Conservation (phyloP, 2,888 invertebrate species). For the Lasioglossum leucozonium region DNA sequence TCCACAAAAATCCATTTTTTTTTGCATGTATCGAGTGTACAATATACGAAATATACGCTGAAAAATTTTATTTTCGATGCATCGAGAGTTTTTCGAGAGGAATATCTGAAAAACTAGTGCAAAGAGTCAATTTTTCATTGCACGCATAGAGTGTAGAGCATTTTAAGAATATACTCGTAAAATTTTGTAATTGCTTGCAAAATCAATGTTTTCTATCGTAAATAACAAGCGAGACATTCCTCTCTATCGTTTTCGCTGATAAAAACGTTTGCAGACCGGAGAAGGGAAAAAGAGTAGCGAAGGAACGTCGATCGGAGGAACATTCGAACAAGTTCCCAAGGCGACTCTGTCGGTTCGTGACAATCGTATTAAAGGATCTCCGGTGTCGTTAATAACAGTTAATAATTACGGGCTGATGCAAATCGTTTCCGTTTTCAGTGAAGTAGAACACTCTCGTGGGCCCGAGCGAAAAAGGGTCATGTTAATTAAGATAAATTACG, state of each 20-base stretch:
- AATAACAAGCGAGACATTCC: no score
- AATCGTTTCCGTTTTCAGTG: neutral
- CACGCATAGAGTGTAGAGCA: no score
- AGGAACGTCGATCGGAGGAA: neutral
- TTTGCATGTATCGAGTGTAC: no score
- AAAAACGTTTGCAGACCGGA: neutral
- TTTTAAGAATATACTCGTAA: no score
- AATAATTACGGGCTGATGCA: neutral
- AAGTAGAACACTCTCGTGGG: neutral
- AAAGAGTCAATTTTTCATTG: no score
- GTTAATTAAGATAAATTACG: conserved; percentile 15
- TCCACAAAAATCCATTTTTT: no score
- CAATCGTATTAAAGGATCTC: conserved; percentile 3
- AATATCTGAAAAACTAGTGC: no score
- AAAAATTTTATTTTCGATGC: no score
- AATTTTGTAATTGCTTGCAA: no score
- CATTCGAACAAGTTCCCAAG: neutral
- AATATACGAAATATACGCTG: no score
- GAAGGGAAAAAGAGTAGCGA: neutral
- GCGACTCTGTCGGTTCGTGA: neutral
- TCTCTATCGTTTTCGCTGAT: neutral
- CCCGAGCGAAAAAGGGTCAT: neutral
- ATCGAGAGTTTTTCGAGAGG: no score
- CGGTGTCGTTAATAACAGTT: conserved; percentile 9
- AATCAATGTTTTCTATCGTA: no score